phyloP scores from a whole-genome alignment of 2,113 vertebrate species.

The Stigmatopora nigra region DNA sequence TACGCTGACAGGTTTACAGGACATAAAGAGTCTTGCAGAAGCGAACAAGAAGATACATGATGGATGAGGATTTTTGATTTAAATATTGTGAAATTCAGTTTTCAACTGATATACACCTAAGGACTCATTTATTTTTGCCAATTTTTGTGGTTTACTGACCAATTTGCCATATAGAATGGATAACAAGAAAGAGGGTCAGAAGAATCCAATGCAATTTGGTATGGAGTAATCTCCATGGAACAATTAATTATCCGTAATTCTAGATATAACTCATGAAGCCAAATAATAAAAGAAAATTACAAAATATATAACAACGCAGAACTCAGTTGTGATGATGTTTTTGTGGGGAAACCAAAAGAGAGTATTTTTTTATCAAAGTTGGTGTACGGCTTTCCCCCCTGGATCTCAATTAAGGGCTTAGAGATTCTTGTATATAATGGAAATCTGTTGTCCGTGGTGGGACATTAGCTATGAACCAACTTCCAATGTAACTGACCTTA shows the following conservation, averaged over 20 bases:
- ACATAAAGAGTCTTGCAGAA: slow-evolving; percentile 4
- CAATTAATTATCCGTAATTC: background rate
- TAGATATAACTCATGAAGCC: background rate
- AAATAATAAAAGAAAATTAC: background rate
- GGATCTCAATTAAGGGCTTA: background rate
- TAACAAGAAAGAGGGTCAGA: background rate
- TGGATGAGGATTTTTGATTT: background rate
- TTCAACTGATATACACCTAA: background rate
- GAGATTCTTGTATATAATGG: background rate
- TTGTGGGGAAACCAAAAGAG: background rate
- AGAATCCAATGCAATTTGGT: background rate
- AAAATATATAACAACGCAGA: background rate
- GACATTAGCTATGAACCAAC: background rate
- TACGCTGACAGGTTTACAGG: slow-evolving; percentile 32
- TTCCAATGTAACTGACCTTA: background rate
- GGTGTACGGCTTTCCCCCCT: background rate
- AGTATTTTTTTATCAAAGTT: background rate
- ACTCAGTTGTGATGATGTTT: too few species aligned
- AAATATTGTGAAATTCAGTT: background rate
- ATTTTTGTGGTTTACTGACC: background rate
- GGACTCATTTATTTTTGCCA: background rate
- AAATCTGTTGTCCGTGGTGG: background rate
- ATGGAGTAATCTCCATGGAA: background rate
- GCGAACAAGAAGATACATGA: background rate
- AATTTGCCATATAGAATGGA: background rate